Base-by-base conservation (phyloP, 2,113 vertebrate genomes). In the Sinocyclocheilus maitianheensis region DNA sequence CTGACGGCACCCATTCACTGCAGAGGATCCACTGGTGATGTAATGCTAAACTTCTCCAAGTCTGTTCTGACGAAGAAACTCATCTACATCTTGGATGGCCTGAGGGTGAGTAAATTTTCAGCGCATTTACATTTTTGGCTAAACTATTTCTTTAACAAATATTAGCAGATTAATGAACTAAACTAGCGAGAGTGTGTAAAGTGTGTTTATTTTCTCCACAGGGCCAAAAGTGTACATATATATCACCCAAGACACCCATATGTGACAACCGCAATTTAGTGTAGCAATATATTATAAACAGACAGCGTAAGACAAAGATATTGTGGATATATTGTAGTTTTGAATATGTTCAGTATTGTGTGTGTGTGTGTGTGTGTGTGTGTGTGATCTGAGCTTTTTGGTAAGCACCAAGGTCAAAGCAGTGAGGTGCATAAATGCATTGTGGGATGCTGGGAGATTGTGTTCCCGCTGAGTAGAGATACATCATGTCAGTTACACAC, bases 401-500 rank as follows among this genome's bases (percentile, higher is more conserved):
- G 22, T 46, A 40, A 62, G 60, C 69, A 74, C n/a, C 75, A n/a
- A 84, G 81, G 82, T 84, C 82, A n/a, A 87, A 79, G 55, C 72
- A 62, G 75, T 62, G 69, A 87, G 63, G 65, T 34, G n/a, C 80
- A 69, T 82, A 69, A 69, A 69, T 82, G 80, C 80, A 82, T 71
- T 79, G 81, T 74, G n/a, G 63, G 86, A 84, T 72, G 72, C 62
- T 79, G 75, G 37, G 76, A 87, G 81, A 78, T 55, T 69, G 46
- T 43, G 75, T 87, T 78, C 72, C 75, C 24, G 84, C 84, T 85
- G 74, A 85, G 74, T 34, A 48, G 62, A 85, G 84, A 78, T 63
- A 85, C 77, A 77, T 77, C 58, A 77, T 67, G 76, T 65, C 84
- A 77, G 58, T n/a, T n/a, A n/a, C n/a, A n/a, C n/a, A n/a, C n/a